Evolutionary conservation across 2,888 invertebrate genomes (phyloP).

Genomic region (Tachina fera): DNA sequence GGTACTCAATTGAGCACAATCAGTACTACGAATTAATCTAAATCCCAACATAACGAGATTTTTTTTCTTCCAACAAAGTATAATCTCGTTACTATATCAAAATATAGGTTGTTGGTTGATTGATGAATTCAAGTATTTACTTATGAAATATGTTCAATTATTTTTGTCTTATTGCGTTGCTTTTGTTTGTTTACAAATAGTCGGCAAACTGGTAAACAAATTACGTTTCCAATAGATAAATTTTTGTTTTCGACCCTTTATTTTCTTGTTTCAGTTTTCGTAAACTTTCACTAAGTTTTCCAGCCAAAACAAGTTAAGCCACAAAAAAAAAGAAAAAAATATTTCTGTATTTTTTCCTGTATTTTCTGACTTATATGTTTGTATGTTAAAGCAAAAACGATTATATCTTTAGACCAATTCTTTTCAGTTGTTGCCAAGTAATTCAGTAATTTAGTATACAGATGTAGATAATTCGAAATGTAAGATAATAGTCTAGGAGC

Average conservation of each 20-base stretch:
- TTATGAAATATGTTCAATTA: neutral
- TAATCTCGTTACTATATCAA: neutral
- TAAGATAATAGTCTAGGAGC: slow-evolving; percentile 33
- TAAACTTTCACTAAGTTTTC: slow-evolving; percentile 53
- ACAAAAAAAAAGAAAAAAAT: slow-evolving; percentile 38
- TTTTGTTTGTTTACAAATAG: neutral
- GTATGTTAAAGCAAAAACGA: slow-evolving; percentile 14
- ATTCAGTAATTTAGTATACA: slow-evolving; percentile 28
- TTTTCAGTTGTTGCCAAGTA: slow-evolving; percentile 55
- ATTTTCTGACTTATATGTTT: slow-evolving; percentile 27
- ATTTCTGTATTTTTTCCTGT: slow-evolving; percentile 15
- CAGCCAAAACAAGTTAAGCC: neutral
- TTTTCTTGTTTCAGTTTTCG: neutral
- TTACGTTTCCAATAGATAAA: neutral
- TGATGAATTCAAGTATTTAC: neutral
- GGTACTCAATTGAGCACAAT: slow-evolving; percentile 33
- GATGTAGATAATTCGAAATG: slow-evolving; percentile 47
- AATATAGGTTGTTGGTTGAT: neutral
- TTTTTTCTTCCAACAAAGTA: slow-evolving; percentile 8
- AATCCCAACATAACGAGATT: slow-evolving; percentile 55
- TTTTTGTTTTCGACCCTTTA: slow-evolving; percentile 20
- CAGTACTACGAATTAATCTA: slow-evolving; percentile 54
- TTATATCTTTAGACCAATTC: slow-evolving; percentile 15
- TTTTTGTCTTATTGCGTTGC: neutral
- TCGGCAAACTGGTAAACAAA: neutral